These are phyloP conservation scores for Stichopus chloronotus DNA, from an alignment of 35 echinoderm and acorn worm genomes.

Conservation along the genomic window DNA sequence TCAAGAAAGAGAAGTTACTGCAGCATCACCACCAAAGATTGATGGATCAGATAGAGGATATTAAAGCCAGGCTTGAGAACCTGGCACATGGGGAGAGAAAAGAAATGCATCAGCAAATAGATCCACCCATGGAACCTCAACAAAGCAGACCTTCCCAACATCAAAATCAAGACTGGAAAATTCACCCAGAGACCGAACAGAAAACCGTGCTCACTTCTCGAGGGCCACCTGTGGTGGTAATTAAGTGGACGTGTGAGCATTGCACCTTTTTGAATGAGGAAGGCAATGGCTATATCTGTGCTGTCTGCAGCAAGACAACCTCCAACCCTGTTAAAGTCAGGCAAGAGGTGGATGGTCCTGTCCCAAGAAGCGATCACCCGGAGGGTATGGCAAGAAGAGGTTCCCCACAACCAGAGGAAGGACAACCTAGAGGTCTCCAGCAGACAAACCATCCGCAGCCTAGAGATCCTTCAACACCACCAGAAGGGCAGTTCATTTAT, in stretches of 20 bases:
- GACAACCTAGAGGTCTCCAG: neutral
- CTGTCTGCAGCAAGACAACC: slow-evolving; percentile 31
- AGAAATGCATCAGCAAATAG: neutral
- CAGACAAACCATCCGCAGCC: neutral
- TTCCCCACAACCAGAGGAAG: no score
- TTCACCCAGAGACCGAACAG: neutral
- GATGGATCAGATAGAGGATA: neutral
- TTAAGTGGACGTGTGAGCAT: slow-evolving; percentile 35
- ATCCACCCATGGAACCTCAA: neutral
- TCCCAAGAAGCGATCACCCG: neutral
- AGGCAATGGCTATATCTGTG: neutral
- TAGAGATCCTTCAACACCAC: neutral
- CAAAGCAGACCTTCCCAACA: neutral
- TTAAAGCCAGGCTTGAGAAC: neutral
- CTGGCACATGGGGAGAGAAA: neutral
- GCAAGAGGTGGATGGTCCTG: neutral
- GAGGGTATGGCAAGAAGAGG: neutral
- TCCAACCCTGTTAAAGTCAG: neutral
- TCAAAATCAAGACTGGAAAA: neutral
- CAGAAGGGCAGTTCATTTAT: neutral
- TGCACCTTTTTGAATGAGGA: slow-evolving; percentile 41
- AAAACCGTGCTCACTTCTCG: neutral
- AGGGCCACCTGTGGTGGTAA: neutral
- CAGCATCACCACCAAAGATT: neutral
- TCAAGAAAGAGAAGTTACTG: slow-evolving; percentile 32